Evolutionary conservation across 1,140 invertebrate genomes (phyloP), one percentile per base, ranked within the genome.

Genomic region (Tenebrio molitor): DNA sequence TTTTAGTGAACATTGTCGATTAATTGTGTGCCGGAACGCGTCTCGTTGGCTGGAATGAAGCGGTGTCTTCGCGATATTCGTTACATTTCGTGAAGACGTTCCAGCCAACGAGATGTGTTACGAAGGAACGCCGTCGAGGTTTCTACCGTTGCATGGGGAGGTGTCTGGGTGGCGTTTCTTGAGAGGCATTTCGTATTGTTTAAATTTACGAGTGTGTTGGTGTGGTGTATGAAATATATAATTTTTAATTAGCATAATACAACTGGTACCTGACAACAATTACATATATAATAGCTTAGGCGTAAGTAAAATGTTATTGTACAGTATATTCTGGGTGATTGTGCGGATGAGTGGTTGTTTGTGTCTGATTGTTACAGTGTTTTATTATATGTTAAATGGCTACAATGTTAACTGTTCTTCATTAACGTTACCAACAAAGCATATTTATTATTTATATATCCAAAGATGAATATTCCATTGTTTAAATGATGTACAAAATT

Each of bases 341-440:
- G 33, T 36, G 29, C 25, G 25, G n/a, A 41, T 44, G 62, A 36
- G 53, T 14, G 42, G 70, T 50, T 23, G 34, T 65, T 64, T 70
- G 42, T 70, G 67, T 73, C 64, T 69, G 63, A 46, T 58, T 77
- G 44, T 74, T 69, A 75, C 39, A 50, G 72, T 77, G 76, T 77
- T 69, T 41, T 65, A 33, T 63, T 76, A 73, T 23, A 73, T 77
- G 76, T 77, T 76, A 73, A 25, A 69, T 74, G 69, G 70, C 29
- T 72, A 74, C 67, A 74, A 73, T 79, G 72, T 79, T 79, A 67
- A 69, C 74, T 76, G 73, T 79, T 78, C 64, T 77, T 67, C 63
- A 74, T 71, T 73, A 64, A 76, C 72, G 78, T 79, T 79, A 79
- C 78, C 78, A 73, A 65, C 67, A 75, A 25, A 73, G 46, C 46